phyloP scores from a whole-genome alignment of 2,888 invertebrate species.

The Rotaria sp. region DNA sequence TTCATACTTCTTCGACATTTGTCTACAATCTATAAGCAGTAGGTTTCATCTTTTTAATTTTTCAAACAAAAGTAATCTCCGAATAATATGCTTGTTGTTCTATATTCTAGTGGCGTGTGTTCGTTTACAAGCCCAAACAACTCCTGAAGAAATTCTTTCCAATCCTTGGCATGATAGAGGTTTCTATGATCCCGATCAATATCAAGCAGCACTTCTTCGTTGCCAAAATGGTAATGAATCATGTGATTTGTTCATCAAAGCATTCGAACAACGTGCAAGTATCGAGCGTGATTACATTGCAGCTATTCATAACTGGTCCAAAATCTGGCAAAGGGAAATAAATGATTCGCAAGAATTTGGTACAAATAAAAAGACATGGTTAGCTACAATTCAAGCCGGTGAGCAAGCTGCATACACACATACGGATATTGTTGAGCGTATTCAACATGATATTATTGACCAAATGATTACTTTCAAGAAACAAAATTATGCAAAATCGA shows the following conservation, averaged over 20 bases:
- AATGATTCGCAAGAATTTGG: background rate
- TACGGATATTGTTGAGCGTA: background rate
- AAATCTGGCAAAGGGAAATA: background rate
- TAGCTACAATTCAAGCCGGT: background rate
- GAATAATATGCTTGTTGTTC: no score
- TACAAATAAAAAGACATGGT: background rate
- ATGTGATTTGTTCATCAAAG: background rate
- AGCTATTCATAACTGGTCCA: background rate
- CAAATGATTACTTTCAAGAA: background rate
- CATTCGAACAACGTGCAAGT: background rate
- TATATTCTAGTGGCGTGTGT: background rate
- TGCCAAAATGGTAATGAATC: background rate
- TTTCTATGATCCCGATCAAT: slow-evolving; percentile 71
- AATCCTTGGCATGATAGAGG: slow-evolving; percentile 93
- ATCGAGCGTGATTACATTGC: background rate
- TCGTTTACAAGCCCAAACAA: background rate
- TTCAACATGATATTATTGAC: background rate
- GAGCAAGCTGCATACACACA: background rate
- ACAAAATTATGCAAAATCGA: background rate
- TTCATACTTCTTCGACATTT: no score
- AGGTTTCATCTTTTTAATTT: no score
- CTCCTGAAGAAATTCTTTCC: background rate
- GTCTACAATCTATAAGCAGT: no score
- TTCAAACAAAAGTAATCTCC: no score
- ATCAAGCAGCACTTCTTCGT: background rate